Percentiles rank a stretch among this genome's conserved stretches.
Evolutionary conservation across 2,888 invertebrate genomes (phyloP).

Genomic region (Mimumesa dahlbomi): DNA sequence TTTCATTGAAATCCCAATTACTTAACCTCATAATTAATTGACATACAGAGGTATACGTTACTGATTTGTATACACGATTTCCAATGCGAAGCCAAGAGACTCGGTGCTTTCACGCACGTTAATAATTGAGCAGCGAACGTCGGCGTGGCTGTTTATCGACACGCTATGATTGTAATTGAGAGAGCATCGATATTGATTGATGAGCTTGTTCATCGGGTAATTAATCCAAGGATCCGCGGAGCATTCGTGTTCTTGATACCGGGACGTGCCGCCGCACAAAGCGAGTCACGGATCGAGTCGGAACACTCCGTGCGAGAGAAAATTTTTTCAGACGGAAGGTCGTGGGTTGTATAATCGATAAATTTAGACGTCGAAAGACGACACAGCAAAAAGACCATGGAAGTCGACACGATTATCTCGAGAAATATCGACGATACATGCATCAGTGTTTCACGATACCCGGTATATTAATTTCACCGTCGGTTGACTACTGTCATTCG

Average conservation of each 20-base stretch:
- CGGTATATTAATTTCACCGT: conserved; percentile 37
- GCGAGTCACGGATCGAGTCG: too few relatives aligned
- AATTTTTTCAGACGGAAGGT: too few relatives aligned
- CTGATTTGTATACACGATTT: too few relatives aligned
- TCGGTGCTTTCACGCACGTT: neutral
- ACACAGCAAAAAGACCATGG: neutral
- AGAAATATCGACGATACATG: conserved; percentile 18
- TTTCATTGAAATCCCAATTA: too few relatives aligned
- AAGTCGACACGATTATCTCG: conserved; percentile 14
- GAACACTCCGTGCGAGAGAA: too few relatives aligned
- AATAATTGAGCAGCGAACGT: neutral
- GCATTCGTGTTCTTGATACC: neutral
- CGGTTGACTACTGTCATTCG: neutral
- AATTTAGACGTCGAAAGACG: neutral
- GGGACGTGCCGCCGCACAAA: neutral
- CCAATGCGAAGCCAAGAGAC: too few relatives aligned
- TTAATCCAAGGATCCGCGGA: conserved; percentile 31
- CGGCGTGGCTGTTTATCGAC: conserved; percentile 2
- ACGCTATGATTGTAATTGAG: conserved; percentile 13
- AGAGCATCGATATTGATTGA: conserved; percentile 32
- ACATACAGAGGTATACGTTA: too few relatives aligned
- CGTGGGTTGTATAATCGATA: too few relatives aligned
- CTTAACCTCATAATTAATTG: too few relatives aligned
- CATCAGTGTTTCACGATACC: neutral
- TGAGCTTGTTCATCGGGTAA: conserved; percentile 29